Evolutionary conservation across 2,888 invertebrate species (phyloP), one percentile per base, ranked within the genome.

Genomic region (Agriopis leucophaearia): DNA sequence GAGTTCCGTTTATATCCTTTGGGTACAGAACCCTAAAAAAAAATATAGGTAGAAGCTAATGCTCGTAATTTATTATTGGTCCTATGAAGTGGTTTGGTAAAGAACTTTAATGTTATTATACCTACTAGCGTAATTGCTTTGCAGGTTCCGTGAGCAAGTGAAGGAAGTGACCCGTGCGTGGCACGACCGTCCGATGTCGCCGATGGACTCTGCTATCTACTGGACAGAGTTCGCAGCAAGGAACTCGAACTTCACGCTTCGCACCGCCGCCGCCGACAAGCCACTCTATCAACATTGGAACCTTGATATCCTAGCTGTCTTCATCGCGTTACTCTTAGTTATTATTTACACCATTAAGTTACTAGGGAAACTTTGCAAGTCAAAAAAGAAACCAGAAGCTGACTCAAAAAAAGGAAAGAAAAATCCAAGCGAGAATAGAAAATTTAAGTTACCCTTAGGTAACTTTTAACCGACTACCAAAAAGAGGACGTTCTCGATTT

Each of bases 201-300:
- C 96, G 0, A 78, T 95, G 76, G 95, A 96, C 55, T 94, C 95
- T 0, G 95, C 96, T 1, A 82, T 95, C 12, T 96, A 93, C 81
- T 96, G 96, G 96, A 94, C 95, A 1, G 96, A 96, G 80, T 96
- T 94, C 77, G 94, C 95, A 0, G 95, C 95, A 8, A 89, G 92
- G 64, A 90, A 95, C 74, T 82, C 92, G 9, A 94, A 95, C 68
- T 81, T 87, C 40, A 87, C 84, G 0, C 89, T 94, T 79, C 89
- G 93, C 60, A 89, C 94, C 0, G 89, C 94, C 0, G 94, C 95
- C 1, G 95, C 95, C 0, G 94, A 94, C 66, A 92, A 94, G 74
- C 95, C 95, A 0, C 79, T 89, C 18, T 95, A 95, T 75, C 93
- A 95, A 73, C 94, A 94, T 75, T 78, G 89, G 12, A 86, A 94